Percentiles rank a stretch among this genome's conserved stretches.
phyloP scores from a whole-genome alignment of 2,888 invertebrate genomes.

The Drosophila percnosoma region DNA sequence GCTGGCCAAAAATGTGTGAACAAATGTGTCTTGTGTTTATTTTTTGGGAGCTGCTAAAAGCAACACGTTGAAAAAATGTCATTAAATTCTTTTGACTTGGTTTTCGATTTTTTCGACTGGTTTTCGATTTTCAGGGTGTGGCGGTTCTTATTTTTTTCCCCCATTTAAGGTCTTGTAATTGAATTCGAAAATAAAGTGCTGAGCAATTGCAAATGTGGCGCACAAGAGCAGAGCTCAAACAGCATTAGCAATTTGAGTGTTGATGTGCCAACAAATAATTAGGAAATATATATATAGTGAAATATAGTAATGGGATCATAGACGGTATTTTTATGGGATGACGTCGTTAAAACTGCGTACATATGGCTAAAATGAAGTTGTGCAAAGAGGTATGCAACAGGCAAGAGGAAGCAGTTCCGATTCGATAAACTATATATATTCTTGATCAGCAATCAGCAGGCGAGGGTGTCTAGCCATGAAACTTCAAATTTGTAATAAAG shows the following conservation, averaged over 20 bases:
- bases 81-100: slow-evolving; percentile 47
- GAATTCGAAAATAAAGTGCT: slow-evolving; percentile 32
- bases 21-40: slow-evolving; percentile 39
- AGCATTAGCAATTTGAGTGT: neutral
- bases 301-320: neutral
- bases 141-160: neutral
- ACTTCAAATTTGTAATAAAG: neutral
- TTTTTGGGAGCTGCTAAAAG: slow-evolving; percentile 40
- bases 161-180: slow-evolving; percentile 42
- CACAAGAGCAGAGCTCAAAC: slow-evolving; percentile 3
- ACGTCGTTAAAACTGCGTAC: neutral
- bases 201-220: slow-evolving; percentile 25
- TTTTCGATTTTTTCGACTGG: neutral
- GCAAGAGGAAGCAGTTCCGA: neutral
- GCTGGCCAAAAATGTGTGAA: slow-evolving; percentile 26
- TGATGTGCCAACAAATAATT: neutral
- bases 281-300: neutral
- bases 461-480: neutral
- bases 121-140: slow-evolving; percentile 30
- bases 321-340: neutral
- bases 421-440: neutral
- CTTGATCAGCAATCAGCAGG: neutral
- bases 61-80: slow-evolving; percentile 48
- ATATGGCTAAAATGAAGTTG: neutral
- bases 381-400: neutral